Evolutionary conservation across 2,797 vertebrate species (phyloP), one percentile per base, ranked within the genome.

Genomic region (Pogonophryne albipinna): DNA sequence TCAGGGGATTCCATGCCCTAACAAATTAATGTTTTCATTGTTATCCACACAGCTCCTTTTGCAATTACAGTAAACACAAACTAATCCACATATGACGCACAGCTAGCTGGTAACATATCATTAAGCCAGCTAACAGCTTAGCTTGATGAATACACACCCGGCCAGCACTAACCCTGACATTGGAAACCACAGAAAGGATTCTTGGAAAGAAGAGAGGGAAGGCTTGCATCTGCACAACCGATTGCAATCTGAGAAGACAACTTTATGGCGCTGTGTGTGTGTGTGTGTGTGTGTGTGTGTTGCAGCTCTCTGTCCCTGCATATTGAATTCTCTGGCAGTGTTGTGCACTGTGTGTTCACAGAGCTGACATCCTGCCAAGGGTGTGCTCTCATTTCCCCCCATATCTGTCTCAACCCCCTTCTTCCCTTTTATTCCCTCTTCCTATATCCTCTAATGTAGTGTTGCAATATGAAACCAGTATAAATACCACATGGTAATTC

Each of bases 361-460:
- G 67, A 79, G 51, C 70, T 88, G 87, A 94, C 91, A 89, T 76
- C 76, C 88, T 80, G 92, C 92, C 93, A 93, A 86, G 90, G 82
- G 74, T 87, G 79, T 74, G 74, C 74, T 75, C 85, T 87, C 85
- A 71, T 63, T 51, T 57, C 61, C 71, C 80, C 69, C 31, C 15
- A 66, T 66, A 78, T 87, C 82, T 71, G 77, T 78, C 89, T 81
- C 86, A 79, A 62, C 72, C 80, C 75, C 62, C 73, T 67, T 79
- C 70, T 74, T 63, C 73, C 74, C 77, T 60, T 84, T 82, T 60
- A 71, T 77, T 70, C 59, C 80, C 53, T 74, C 74, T 74, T 76
- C 76, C 72, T 62, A 53, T 76, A 41, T 79, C 78, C 76, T 82
- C 60, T 69, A 75, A 80, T 77, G 85, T 65, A 71, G 78, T 47